Evolutionary conservation across 2,888 invertebrate species (phyloP).

Genomic region (Trissoscelio sp.): DNA sequence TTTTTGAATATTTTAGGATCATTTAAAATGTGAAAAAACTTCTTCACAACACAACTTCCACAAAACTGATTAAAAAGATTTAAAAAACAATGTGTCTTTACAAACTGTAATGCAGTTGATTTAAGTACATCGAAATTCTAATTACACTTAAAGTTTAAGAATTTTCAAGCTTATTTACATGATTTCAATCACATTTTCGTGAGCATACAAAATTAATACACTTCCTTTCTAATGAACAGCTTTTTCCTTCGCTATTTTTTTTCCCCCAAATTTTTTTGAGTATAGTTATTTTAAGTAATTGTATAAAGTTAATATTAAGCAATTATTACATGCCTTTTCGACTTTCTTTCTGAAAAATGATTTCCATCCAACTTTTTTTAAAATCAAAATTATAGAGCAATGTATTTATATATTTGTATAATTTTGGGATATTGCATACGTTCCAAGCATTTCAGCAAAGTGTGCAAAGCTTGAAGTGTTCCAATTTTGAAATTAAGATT

Average conservation of each 20-base stretch:
- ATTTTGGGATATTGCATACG: too few species aligned
- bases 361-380: too few species aligned
- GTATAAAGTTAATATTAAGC: not conserved
- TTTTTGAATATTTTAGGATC: too few species aligned
- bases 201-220: not conserved
- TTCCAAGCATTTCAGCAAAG: too few species aligned
- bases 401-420: too few species aligned
- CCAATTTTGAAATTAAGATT: not conserved
- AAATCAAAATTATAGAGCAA: too few species aligned
- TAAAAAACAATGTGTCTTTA: not conserved
- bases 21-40: too few species aligned
- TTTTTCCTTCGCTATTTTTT: not conserved
- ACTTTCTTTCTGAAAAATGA: too few species aligned
- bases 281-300: not conserved
- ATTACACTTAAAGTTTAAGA: not conserved
- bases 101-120: not conserved
- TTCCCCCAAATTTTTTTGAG: not conserved
- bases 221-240: not conserved
- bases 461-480: too few species aligned
- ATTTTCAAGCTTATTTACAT: slow-evolving; percentile 7
- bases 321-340: not conserved
- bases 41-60: not conserved
- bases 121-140: not conserved
- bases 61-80: not conserved
- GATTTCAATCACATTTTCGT: not conserved